Percentiles rank a stretch among this genome's conserved stretches.
Evolutionary conservation across 1,140 invertebrate genomes (phyloP).

Genomic region (Cherax quadricarinatus): DNA sequence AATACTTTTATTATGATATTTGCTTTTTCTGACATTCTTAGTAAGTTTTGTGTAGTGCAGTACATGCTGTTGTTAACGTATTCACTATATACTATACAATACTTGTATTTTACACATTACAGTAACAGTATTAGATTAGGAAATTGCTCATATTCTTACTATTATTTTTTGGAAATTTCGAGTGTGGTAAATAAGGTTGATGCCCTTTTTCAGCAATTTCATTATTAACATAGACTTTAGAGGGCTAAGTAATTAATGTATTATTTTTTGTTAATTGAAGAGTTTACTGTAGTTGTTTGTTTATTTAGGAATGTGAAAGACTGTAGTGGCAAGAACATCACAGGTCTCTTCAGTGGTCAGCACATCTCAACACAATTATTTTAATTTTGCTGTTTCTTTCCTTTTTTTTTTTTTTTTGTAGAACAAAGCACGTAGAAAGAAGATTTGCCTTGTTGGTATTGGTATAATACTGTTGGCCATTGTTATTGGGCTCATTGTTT

Average conservation of each 20-base stretch:
- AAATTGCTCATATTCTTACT: too few species aligned
- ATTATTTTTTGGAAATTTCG: too few species aligned
- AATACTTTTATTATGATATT: too few species aligned
- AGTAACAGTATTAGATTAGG: too few species aligned
- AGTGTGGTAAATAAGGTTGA: too few species aligned
- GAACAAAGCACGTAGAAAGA: conserved; percentile 92
- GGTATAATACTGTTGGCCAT: conserved; percentile 83
- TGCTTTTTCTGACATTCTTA: too few species aligned
- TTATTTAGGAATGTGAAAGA: conserved; percentile 10
- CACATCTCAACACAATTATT: conserved; percentile 54
- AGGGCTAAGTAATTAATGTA: not conserved
- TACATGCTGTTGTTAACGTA: too few species aligned
- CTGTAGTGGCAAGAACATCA: conserved; percentile 4
- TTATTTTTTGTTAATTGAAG: not conserved
- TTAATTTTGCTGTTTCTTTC: conserved; percentile 65
- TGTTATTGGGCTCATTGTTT: conserved; percentile 83
- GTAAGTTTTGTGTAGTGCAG: too few species aligned
- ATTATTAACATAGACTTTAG: too few species aligned
- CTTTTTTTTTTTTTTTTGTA: conserved; percentile 79
- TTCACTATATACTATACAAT: too few species aligned
- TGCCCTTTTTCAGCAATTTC: too few species aligned
- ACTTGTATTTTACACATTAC: too few species aligned
- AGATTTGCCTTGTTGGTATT: conserved; percentile 85
- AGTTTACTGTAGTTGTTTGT: not conserved
- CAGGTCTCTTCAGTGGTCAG: conserved; percentile 54